Evolutionary conservation across 2,888 invertebrate genomes (phyloP).

Genomic region (Trimorus sp.): DNA sequence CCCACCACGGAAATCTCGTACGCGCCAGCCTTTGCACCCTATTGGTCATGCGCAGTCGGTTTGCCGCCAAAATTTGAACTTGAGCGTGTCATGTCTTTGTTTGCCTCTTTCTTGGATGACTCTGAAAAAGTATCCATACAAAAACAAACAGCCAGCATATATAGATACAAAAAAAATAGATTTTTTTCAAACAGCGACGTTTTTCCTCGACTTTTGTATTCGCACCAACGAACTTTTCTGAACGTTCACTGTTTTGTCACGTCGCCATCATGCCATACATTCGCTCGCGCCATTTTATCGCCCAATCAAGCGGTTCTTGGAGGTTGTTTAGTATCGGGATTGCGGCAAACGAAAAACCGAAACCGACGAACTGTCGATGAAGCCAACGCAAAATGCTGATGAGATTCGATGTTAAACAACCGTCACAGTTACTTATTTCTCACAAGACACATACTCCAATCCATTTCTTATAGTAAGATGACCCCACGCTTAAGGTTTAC

Average conservation of each 20-base stretch:
- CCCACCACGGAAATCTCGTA: constrained; percentile 50
- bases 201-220: constrained; percentile 41
- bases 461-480: constrained; percentile 81
- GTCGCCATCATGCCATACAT: constrained; percentile 57
- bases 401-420: constrained; percentile 70
- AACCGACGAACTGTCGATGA: neutral
- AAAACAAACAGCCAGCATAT: constrained; percentile 5
- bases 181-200: constrained; percentile 1
- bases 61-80: constrained; percentile 45
- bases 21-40: constrained; percentile 37
- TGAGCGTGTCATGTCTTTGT: constrained; percentile 49
- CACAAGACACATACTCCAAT: constrained; percentile 76
- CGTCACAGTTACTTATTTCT: constrained; percentile 67
- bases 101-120: constrained; percentile 54
- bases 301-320: constrained; percentile 34
- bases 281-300: constrained; percentile 52
- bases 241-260: constrained; percentile 56
- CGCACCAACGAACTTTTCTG: constrained; percentile 44
- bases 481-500: constrained; percentile 78
- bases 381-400: constrained; percentile 7
- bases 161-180: constrained; percentile 3
- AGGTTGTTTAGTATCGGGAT: constrained; percentile 68
- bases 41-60: constrained; percentile 52
- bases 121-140: constrained; percentile 21
- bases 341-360: neutral